These are phyloP conservation scores for Stictocephala bisonia DNA, from an alignment of 2,888 invertebrate species.

Conservation along the genomic window DNA sequence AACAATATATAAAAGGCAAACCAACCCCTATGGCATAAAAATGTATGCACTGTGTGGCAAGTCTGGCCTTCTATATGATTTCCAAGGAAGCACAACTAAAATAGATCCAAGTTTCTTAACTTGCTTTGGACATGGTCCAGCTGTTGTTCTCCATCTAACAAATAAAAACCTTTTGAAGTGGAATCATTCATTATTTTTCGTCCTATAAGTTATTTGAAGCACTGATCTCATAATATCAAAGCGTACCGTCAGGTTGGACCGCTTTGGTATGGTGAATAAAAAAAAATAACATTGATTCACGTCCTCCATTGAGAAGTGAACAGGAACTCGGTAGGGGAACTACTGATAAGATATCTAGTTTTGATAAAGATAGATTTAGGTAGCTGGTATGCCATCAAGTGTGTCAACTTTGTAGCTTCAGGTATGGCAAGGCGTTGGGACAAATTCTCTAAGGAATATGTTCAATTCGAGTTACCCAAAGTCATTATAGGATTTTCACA, in stretches of 20 bases:
- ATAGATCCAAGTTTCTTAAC: slow-evolving; percentile 32
- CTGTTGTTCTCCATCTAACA: slow-evolving; percentile 50
- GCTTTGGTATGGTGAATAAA: slow-evolving; percentile 47
- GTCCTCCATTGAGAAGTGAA: slow-evolving; percentile 10
- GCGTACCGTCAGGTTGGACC: slow-evolving; percentile 52
- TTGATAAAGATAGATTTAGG: slow-evolving; percentile 3
- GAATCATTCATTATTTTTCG: slow-evolving; percentile 46
- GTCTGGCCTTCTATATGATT: slow-evolving; percentile 55
- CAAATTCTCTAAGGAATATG: slow-evolving; percentile 12
- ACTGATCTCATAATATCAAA: slow-evolving; percentile 43
- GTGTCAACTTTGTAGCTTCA: slow-evolving; percentile 23
- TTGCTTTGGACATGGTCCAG: slow-evolving; percentile 49
- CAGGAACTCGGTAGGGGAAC: slow-evolving; percentile 24
- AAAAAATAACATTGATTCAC: slow-evolving; percentile 20
- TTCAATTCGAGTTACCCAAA: slow-evolving; percentile 20
- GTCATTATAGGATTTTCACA: slow-evolving; percentile 18
- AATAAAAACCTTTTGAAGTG: slow-evolving; percentile 23
- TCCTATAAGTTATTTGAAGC: slow-evolving; percentile 53
- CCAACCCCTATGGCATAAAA: slow-evolving; percentile 57
- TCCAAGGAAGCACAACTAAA: slow-evolving; percentile 54
- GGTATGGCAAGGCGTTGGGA: slow-evolving; percentile 24
- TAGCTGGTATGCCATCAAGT: slow-evolving; percentile 22
- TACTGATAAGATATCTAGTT: not conserved
- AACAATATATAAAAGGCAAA: slow-evolving; percentile 57
- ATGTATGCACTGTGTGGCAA: slow-evolving; percentile 54